These are phyloP conservation scores for Pyralis farinalis DNA, from an alignment of 2,888 invertebrate species.

Conservation along the genomic window DNA sequence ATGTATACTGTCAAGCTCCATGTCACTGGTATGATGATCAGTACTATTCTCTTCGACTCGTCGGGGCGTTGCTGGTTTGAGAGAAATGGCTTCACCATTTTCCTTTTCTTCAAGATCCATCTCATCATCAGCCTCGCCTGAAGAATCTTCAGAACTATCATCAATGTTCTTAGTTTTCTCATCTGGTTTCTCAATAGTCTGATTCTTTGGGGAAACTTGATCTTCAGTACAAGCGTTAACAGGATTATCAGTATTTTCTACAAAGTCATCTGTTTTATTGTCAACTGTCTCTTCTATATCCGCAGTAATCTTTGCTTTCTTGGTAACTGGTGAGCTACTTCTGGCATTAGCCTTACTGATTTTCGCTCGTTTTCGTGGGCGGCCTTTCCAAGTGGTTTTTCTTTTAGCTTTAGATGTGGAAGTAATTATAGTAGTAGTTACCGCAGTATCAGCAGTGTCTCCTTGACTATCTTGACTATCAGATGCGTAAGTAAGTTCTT, in stretches of 20 bases:
- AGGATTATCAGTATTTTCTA: slow-evolving; percentile 36
- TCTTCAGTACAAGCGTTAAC: slow-evolving; percentile 22
- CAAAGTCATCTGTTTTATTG: slow-evolving; percentile 53
- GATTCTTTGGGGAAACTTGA: slow-evolving; percentile 30
- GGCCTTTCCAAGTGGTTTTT: slow-evolving; percentile 74
- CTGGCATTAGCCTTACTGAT: slow-evolving; percentile 30
- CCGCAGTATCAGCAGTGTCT: slow-evolving; percentile 32
- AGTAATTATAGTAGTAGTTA: slow-evolving; percentile 28
- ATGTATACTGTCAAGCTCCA: slow-evolving; percentile 73
- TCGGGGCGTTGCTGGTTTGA: slow-evolving; percentile 56
- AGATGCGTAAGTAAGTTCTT: slow-evolving; percentile 51
- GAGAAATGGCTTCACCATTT: slow-evolving; percentile 56
- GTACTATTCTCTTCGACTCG: slow-evolving; percentile 66
- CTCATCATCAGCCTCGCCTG: slow-evolving; percentile 84
- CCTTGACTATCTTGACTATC: slow-evolving; percentile 73
- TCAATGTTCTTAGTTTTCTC: slow-evolving; percentile 64
- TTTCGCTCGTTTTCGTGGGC: slow-evolving; percentile 62
- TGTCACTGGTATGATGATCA: slow-evolving; percentile 72
- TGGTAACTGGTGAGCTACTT: slow-evolving; percentile 45
- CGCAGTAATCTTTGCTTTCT: slow-evolving; percentile 53
- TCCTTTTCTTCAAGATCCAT: slow-evolving; percentile 84
- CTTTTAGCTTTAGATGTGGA: slow-evolving; percentile 56
- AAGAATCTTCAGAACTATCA: slow-evolving; percentile 82
- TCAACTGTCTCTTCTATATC: slow-evolving; percentile 33
- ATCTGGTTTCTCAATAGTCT: slow-evolving; percentile 38